Evolutionary conservation across 2,797 vertebrate species (phyloP), one percentile per base, ranked within the genome.

Genomic region (Sitta carolinensis): DNA sequence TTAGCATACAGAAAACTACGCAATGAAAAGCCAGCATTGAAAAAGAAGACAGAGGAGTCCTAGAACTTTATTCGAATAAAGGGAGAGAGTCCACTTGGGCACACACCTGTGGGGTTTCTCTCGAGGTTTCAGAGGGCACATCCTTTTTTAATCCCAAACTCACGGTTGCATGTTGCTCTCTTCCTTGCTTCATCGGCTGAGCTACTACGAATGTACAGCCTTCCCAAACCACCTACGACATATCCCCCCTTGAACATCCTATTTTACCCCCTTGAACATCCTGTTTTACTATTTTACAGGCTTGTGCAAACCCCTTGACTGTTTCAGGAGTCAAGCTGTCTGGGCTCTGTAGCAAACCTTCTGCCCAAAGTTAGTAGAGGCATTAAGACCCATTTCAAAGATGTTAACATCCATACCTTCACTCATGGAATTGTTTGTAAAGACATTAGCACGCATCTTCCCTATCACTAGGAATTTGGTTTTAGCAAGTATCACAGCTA

Each of bases 91-190:
- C 18, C 27, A 13, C 7, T 3, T 7, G 12, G 18, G 4, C 21
- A 22, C 36, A 43, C 0, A 0, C 5, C 27, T 0, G 0, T 0
- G 0, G 5, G 2, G 2, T 43, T 67, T 32, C 38, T 22, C 7
- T 59, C 0, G 0, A 4, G 8, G 10, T 45, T 59, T 45, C 0
- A 0, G 12, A 43, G 23, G 27, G 0, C 0, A 0, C 27, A 51
- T 22, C 18, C 16, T 38, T 18, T 4, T 2, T 5, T 67, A 16
- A 51, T 19, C 27, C 18, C 2, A 10, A 45, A 36, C 8, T 36
- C 27, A 18, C 0, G 0, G 5, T 22, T 0, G 0, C 16, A 6
- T 11, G 27, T 19, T 45, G 10, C 4, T 8, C 18, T 45, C 0
- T 51, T 59, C 22, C 45, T 38, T 85, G 45, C 38, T 18, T 38